Base-by-base conservation (phyloP, 2,797 vertebrate species). In the Channallabes apus region DNA sequence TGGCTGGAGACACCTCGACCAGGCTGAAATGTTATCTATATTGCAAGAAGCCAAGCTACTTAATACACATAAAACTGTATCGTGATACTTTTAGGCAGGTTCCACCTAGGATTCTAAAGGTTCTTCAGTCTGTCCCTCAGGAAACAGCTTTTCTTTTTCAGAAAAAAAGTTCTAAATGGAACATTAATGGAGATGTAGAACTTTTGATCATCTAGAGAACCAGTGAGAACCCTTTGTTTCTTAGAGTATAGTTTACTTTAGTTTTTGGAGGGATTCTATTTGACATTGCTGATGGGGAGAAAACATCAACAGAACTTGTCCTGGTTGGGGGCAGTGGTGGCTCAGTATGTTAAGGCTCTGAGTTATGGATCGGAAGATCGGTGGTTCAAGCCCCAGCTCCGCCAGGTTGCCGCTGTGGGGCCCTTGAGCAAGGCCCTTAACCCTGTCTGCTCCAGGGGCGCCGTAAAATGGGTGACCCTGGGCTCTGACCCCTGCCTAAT, bases 1-100 rank as follows among this genome's bases (percentile, higher is more conserved):
- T 90, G 90, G 27, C 46, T 80, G 17, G 18, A 67, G 79, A 67
- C 46, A 67, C 62, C 62, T 22, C 29, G 41, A 54, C 61, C n/a
- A 54, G 61, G 41, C 61, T 65, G 61, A n/a, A 65, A 32, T 67
- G 38, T 27, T 51, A 54, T 54, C 62, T 1, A 22, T 22, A 22
- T 46, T 54, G 27, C 5, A 67, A 3, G n/a, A 46, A 65, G 22
- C 24, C 38, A 65, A 65, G 78, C 17, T 65, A 51, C 8, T 0
- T 80, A 67, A 80, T 65, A 51, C 8, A 51, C 3, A 18, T 46
- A 41, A 62, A 64, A 54, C 64, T 8, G 18, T 80, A n/a, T 79
- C 41, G 12, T 41, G 59, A 7, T 62, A 62, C 32, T 15, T 80
- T 46, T 41, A 62, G 22, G 35, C 61, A 27, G 35, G 38, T 27